A percentile compares a stretch with the other conserved stretches of the same genome.
Evolutionary conservation across 2,888 invertebrate species (phyloP).

Genomic region (Sialis lutaria): DNA sequence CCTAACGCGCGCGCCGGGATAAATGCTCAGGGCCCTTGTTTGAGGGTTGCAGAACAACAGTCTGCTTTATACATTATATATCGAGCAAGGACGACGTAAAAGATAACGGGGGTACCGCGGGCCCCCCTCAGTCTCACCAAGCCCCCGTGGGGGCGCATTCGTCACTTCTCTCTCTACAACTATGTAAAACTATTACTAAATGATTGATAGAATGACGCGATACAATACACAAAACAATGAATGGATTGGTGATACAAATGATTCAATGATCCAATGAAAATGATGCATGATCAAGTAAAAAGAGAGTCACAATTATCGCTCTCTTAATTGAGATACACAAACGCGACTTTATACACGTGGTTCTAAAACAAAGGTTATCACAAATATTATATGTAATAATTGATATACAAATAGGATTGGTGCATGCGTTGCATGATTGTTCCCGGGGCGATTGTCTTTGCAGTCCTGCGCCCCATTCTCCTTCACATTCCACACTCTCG

Average conservation of each 20-base stretch:
- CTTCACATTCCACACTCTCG: no score
- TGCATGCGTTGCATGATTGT: conserved; percentile 13
- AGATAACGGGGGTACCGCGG: conserved; percentile 15
- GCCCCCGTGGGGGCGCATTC: conserved; percentile 1
- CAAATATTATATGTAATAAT: conserved; percentile 23
- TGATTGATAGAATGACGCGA: conserved; percentile 3
- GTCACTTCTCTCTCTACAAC: neutral
- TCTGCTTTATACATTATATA: conserved; percentile 3
- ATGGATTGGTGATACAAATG: conserved; percentile 8
- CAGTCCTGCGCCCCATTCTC: no score
- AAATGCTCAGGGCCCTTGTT: conserved; percentile 11
- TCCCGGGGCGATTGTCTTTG: neutral
- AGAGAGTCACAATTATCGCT: conserved; percentile 12
- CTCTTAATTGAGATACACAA: conserved; percentile 22
- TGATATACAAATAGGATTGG: conserved; percentile 25
- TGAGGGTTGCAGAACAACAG: conserved; percentile 7
- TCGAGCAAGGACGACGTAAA: conserved; percentile 9
- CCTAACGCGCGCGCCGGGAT: no score
- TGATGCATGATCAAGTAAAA: conserved; percentile 15
- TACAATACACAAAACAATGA: conserved; percentile 6
- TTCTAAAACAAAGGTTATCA: conserved; percentile 31
- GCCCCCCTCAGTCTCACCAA: conserved; percentile 27
- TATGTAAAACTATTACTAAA: neutral
- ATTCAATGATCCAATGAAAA: conserved; percentile 10
- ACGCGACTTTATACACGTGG: conserved; percentile 25